Evolutionary conservation across 2,113 vertebrate genomes (phyloP), one percentile per base, ranked within the genome.

Genomic region (Corvus moneduloides): DNA sequence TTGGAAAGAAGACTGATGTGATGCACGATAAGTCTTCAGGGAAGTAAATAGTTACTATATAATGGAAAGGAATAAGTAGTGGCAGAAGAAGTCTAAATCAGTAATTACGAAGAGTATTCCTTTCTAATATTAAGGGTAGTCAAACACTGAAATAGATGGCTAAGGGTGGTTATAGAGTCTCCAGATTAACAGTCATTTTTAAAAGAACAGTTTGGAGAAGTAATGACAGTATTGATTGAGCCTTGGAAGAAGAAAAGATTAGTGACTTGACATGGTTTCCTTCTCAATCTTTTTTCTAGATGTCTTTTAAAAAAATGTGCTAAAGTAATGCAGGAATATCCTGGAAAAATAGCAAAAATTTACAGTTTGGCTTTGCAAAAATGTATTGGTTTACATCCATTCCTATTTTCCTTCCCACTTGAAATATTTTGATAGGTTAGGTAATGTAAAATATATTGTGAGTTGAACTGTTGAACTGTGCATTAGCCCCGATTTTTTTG

Each of bases 391-490:
- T 94, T 95, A 20, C 27, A 71, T 77, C 30, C 18, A 32, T 66
- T 80, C 43, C 13, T 83, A 4, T 88, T 77, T 93, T 92, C 51
- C 51, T 69, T 86, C 37, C 44, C 48, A 8, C 71, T 58, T 74
- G 26, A 92, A 77, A 63, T 90, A 88, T 27, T 90, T 83, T 66
- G 32, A 18, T 90, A 48, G 85, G 76, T 85, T 69, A 75, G 76
- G 49, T 85, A 10, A 14, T 37, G 24, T 92, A 75, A 86, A 82
- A 78, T 56, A 16, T 46, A 26, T 68, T 35, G 11, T 76, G 52
- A 92, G 76, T 90, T 95, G 90, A 92, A 94, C 91, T 94, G 66
- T 84, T 96, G 90, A 96, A 96, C 94, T 88, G 13, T 84, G 79
- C 52, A 23, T 90, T 97, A 73, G 86, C 56, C 33, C n/a, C 1